Evolutionary conservation across 2,113 vertebrate genomes (phyloP), one percentile per base, ranked within the genome.

Genomic region (Vireo altiloquus): DNA sequence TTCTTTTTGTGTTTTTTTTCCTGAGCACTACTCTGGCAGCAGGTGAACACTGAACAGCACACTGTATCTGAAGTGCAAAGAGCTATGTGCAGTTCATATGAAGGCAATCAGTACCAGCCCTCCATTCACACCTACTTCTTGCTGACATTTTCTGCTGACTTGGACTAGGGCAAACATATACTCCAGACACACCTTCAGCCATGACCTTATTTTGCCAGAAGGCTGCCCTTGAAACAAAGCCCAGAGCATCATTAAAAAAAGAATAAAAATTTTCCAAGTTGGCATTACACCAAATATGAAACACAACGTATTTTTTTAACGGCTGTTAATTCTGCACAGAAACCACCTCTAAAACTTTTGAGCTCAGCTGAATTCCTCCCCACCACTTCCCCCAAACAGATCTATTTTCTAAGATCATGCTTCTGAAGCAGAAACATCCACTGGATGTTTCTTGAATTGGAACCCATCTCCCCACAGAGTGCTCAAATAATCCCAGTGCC

Each of bases 1-100:
- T 39, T 15, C 11, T 39, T 42, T 10, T 9, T 11, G 11, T 57
- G 4, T 0, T 31, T 66, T 37, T 13, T 8, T 25, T 2, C 28
- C 22, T 47, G 13, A 44, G 27, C 37, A 33, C 16, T 87, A 6
- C 31, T 56, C 37, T 56, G 24, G 40, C 65, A 93, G 49, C 49
- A 81, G 12, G 33, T n/a, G 64, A 74, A 70, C 47, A 52, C 60
- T 25, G 60, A 63, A 50, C 42, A 81, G 42, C 31, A 66, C 56
- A 20, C 8, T 49, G 33, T 18, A 23, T 21, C 59, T 37, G 33
- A 87, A 30, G 47, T 33, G n/a, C 35, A 86, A 31, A 33, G 44
- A 92, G 50, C 25, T 39, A 37, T 15, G 16, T 1, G 1, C 27
- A n/a, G 17, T 17, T 69, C 54, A 4, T 6, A 23, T 9, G 42